Conservation (phyloP, 92 coral and sea anemone genomes). For the Phenganax stokvisi region DNA sequence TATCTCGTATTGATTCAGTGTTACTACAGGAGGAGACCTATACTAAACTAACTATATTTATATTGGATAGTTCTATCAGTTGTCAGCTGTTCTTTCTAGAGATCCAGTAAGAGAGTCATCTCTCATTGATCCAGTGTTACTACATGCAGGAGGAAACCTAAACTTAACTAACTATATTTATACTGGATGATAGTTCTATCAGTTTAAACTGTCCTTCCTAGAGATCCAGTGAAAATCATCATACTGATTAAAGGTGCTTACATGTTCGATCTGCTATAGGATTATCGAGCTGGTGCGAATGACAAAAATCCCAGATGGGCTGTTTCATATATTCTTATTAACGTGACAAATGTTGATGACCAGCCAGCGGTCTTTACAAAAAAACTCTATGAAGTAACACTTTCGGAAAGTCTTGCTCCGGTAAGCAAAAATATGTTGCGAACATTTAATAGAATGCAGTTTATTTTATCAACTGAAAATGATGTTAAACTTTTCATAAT, state of each 20-base stretch:
- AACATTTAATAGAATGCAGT: no score
- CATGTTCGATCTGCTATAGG: neutral
- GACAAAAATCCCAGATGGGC: neutral
- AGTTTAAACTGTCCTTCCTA: conserved; percentile 5
- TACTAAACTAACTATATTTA: neutral
- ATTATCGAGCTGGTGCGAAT: neutral
- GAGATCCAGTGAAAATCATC: neutral
- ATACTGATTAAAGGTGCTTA: neutral
- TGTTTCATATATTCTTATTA: conserved; percentile 19
- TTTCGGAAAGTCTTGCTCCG: conserved; percentile 45
- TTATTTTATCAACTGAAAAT: no score
- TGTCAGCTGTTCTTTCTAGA: neutral
- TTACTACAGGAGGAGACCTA: neutral
- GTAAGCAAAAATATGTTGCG: conserved; percentile 22
- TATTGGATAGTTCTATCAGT: conserved; percentile 4
- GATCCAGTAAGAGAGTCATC: neutral
- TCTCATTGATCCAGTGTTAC: conserved; percentile 6
- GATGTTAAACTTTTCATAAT: no score
- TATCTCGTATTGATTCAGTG: no score
- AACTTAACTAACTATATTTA: conserved; percentile 6
- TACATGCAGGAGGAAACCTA: conserved; percentile 7
- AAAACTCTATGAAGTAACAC: conserved; percentile 40
- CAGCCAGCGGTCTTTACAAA: conserved; percentile 53
- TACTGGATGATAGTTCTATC: neutral
- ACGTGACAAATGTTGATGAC: conserved; percentile 55